Conservation (phyloP, 2,888 invertebrate species). For the Proisotoma minuta region DNA sequence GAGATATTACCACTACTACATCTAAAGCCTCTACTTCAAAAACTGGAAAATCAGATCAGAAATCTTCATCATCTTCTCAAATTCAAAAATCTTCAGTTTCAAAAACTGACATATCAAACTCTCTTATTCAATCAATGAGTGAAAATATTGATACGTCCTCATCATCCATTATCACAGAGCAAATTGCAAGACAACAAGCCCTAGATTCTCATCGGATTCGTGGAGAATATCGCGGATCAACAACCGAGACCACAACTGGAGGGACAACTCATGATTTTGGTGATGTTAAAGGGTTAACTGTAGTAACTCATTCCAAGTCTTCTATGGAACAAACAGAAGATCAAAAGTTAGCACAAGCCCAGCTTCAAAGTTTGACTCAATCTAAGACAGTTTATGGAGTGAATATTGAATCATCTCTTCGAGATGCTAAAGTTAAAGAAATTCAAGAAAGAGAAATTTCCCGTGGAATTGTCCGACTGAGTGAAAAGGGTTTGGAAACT, state of each 20-base stretch:
- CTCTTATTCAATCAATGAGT: background rate
- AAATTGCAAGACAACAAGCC: slow-evolving; percentile 13
- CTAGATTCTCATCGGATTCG: background rate
- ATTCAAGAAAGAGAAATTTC: slow-evolving; percentile 45
- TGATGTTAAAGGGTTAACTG: slow-evolving; percentile 43
- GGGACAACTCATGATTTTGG: slow-evolving; percentile 42
- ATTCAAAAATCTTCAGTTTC: background rate
- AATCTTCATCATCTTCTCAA: background rate
- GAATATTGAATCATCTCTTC: slow-evolving; percentile 37
- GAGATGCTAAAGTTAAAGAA: slow-evolving; percentile 31
- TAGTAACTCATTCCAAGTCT: slow-evolving; percentile 43
- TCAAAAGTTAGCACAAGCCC: slow-evolving; percentile 39
- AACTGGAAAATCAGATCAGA: background rate
- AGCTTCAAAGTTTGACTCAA: slow-evolving; percentile 31
- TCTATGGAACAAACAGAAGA: slow-evolving; percentile 44
- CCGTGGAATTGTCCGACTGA: slow-evolving; percentile 40
- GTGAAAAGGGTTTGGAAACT: slow-evolving; percentile 37
- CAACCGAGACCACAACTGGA: slow-evolving; percentile 38
- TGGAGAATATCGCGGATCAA: slow-evolving; percentile 39
- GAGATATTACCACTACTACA: background rate
- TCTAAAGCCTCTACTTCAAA: background rate
- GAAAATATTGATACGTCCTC: slow-evolving; percentile 3
- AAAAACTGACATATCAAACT: background rate
- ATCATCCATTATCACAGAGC: slow-evolving; percentile 10
- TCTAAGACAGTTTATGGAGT: slow-evolving; percentile 40